phyloP scores from a whole-genome alignment of 2,888 invertebrate genomes.

The Neria commutata region DNA sequence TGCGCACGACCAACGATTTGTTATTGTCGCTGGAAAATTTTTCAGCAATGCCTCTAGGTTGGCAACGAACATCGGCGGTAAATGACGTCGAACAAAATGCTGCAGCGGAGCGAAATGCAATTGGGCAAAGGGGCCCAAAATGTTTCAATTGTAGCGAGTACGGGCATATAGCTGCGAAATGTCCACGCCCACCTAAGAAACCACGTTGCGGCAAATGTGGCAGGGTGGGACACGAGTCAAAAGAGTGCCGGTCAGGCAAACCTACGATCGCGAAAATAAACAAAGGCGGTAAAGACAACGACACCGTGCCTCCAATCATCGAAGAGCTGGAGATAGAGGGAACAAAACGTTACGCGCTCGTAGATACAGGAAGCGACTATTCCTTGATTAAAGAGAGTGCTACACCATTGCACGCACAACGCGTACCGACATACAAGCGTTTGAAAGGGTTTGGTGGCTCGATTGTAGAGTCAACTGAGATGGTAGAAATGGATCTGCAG shows the following conservation, averaged over 20 bases:
- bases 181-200: constrained; percentile 15
- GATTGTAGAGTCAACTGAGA: constrained; percentile 11
- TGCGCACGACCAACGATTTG: constrained; percentile 17
- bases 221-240: constrained; percentile 23
- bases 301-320: constrained; percentile 4
- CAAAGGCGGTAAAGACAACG: not conserved
- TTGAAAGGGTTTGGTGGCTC: constrained; percentile 29
- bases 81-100: not conserved
- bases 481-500: constrained; percentile 10
- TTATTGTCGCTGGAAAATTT: not conserved
- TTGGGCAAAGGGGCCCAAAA: constrained; percentile 6
- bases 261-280: not conserved
- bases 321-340: not conserved
- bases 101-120: not conserved
- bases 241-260: constrained; percentile 13
- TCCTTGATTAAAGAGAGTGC: constrained; percentile 20
- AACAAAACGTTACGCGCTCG: not conserved
- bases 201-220: constrained; percentile 12
- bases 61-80: not conserved
- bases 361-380: constrained; percentile 27
- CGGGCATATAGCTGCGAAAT: constrained; percentile 24
- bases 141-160: constrained; percentile 25
- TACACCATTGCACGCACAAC: not conserved
- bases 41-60: not conserved
- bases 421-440: not conserved